A percentile compares a stretch with the other conserved stretches of the same genome.
Conservation (phyloP, 2,797 vertebrate species). For the Muscicapa comitata region DNA sequence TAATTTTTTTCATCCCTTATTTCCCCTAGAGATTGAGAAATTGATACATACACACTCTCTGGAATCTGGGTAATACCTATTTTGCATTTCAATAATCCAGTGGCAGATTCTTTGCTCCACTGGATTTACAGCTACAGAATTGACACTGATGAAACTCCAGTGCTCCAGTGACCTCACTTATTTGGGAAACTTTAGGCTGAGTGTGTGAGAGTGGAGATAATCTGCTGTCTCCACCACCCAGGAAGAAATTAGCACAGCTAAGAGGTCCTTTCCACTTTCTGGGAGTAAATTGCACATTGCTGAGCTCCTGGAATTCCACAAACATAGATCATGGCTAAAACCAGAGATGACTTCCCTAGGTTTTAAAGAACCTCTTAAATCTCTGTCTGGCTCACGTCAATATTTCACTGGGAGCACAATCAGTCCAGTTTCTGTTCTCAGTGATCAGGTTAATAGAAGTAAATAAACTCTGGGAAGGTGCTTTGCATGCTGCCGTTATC, state of each 20-base stretch:
- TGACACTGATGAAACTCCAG: background rate
- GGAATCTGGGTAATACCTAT: background rate
- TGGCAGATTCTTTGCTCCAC: background rate
- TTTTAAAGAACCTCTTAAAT: slow-evolving; percentile 38
- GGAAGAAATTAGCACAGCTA: background rate
- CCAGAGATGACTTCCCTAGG: slow-evolving; percentile 21
- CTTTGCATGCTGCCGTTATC: background rate
- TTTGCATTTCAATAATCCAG: background rate
- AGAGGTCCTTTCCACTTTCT: background rate
- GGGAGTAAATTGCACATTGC: background rate
- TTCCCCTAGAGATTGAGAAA: background rate
- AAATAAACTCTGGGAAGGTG: slow-evolving; percentile 11
- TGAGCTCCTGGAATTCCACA: background rate
- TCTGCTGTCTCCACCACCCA: background rate
- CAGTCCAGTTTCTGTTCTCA: background rate
- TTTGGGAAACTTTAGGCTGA: background rate
- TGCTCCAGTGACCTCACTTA: background rate
- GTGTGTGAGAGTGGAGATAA: background rate
- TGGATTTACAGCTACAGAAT: background rate
- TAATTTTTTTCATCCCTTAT: background rate
- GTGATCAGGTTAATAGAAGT: background rate
- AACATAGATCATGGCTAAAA: slow-evolving; percentile 1
- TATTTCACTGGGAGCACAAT: slow-evolving; percentile 5
- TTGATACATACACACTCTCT: background rate
- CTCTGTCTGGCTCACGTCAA: background rate